Conservation (phyloP, 2,888 invertebrate species). For the Eristalis tenax region DNA sequence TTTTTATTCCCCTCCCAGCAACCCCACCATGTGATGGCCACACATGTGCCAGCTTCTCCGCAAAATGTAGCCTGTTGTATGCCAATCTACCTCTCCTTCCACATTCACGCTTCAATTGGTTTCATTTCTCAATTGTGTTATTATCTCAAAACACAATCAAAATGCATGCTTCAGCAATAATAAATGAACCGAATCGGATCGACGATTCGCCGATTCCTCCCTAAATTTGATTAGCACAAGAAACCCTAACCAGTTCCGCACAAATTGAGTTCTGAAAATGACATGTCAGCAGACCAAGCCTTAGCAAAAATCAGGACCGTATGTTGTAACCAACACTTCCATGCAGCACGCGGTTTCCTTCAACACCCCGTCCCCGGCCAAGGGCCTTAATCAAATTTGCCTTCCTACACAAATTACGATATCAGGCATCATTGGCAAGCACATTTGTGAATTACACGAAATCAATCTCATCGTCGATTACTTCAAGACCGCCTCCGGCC, state of each 20-base stretch:
- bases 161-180: neutral
- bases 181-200: neutral
- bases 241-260: neutral
- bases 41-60: too few species aligned
- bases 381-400: neutral
- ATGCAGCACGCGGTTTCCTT: too few species aligned
- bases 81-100: too few species aligned
- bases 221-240: neutral
- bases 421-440: neutral
- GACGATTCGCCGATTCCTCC: neutral
- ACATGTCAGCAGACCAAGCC: neutral
- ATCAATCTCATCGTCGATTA: conserved; percentile 22
- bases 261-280: neutral
- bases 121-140: too few species aligned
- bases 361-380: neutral
- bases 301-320: neutral
- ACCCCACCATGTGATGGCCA: too few species aligned
- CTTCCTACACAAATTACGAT: neutral
- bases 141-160: neutral
- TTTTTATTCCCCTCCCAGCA: too few species aligned
- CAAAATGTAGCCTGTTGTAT: too few species aligned
- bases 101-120: too few species aligned
- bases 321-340: neutral
- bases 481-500: neutral
- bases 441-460: conserved; percentile 17